Conservation (phyloP, 2,888 invertebrate species). For the Drosophila demipolita region DNA sequence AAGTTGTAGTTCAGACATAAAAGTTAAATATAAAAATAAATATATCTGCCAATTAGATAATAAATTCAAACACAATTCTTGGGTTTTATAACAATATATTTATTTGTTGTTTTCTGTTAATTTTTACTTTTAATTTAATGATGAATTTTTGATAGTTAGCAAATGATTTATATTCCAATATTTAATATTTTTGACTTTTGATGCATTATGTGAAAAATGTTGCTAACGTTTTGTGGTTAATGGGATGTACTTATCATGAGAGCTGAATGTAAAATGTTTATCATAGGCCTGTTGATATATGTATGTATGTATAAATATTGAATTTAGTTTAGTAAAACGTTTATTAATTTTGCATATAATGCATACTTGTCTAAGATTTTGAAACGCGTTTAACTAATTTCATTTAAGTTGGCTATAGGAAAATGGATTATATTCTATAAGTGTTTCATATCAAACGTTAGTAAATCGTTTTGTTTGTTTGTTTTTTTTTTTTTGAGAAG, state of each 20-base stretch:
- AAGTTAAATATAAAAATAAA: neutral
- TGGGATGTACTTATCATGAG: constrained; percentile 23
- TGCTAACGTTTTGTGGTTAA: constrained; percentile 36
- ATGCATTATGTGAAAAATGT: constrained; percentile 47
- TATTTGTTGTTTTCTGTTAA: constrained; percentile 61
- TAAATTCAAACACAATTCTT: constrained; percentile 11
- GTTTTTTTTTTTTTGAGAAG: constrained; percentile 29
- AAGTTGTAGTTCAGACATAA: neutral
- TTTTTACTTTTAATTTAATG: constrained; percentile 35
- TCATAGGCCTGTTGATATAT: constrained; percentile 12
- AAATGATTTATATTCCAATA: constrained; percentile 65
- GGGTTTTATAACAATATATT: constrained; percentile 75
- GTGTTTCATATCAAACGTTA: constrained; percentile 49
- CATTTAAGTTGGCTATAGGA: constrained; percentile 73
- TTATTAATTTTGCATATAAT: constrained; percentile 36
- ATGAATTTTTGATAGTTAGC: constrained; percentile 42
- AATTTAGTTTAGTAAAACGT: constrained; percentile 52
- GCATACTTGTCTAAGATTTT: constrained; percentile 72
- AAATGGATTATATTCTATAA: constrained; percentile 65
- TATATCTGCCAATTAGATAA: neutral
- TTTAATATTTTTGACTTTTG: constrained; percentile 34
- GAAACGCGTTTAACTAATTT: constrained; percentile 75
- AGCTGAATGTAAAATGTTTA: constrained; percentile 35
- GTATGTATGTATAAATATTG: constrained; percentile 30
- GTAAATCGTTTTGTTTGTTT: constrained; percentile 27